phyloP scores from a whole-genome alignment of 2,797 vertebrate species.

The Gymnoscopelus microlampas region DNA sequence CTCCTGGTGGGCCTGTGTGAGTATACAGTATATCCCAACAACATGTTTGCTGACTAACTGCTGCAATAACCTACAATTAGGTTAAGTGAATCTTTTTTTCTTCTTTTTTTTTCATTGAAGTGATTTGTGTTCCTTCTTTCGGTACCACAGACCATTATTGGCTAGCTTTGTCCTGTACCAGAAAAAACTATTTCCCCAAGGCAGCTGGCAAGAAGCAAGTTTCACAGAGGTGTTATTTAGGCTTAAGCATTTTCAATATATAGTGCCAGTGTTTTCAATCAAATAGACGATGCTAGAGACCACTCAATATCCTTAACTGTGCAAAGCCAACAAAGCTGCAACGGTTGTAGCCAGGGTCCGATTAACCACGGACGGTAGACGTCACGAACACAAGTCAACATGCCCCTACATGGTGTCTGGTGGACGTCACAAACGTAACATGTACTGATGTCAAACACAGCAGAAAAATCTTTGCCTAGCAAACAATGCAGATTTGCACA shows the following conservation, averaged over 20 bases:
- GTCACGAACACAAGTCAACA: no score
- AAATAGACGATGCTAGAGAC: not conserved
- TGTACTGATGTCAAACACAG: no score
- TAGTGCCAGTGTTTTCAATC: conserved; percentile 4
- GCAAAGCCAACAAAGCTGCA: no score
- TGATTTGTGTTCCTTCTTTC: conserved; percentile 65
- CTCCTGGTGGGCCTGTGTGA: conserved; percentile 43
- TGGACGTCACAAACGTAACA: no score
- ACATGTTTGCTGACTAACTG: conserved; percentile 62
- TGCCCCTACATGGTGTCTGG: no score
- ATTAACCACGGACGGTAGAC: no score
- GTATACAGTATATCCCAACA: conserved; percentile 46
- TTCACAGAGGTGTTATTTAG: not conserved
- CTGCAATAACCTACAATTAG: conserved; percentile 69
- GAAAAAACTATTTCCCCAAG: conserved; percentile 13
- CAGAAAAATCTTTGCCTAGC: no score
- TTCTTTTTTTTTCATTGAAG: conserved; percentile 68
- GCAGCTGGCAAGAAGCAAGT: not conserved
- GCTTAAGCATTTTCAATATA: conserved; percentile 17
- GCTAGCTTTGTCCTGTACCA: conserved; percentile 20
- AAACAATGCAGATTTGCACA: no score
- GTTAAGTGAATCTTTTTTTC: conserved; percentile 70
- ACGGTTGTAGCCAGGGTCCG: no score
- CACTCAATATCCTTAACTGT: not conserved
- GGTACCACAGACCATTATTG: conserved; percentile 55